A percentile compares a stretch with the other conserved stretches of the same genome.
phyloP scores from a whole-genome alignment of 2,113 vertebrate species.

The Bos javanicus region DNA sequence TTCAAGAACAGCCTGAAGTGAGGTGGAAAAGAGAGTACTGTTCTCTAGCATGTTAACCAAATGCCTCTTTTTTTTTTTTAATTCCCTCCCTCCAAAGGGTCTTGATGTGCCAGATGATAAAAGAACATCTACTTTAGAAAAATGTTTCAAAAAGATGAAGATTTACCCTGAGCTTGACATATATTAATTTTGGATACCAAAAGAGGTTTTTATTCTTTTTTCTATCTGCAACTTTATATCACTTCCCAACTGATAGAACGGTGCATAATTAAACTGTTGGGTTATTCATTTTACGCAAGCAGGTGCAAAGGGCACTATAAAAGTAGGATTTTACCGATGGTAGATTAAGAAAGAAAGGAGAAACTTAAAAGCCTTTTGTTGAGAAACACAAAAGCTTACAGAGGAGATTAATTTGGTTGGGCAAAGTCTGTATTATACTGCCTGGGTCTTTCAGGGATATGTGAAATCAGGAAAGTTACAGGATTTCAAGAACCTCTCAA shows the following conservation, averaged over 20 bases:
- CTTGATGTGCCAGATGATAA: slow-evolving; percentile 82
- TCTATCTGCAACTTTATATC: slow-evolving; percentile 82
- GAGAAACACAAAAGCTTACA: slow-evolving; percentile 76
- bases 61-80: slow-evolving; percentile 65
- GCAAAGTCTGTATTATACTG: slow-evolving; percentile 53
- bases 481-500: slow-evolving; percentile 57
- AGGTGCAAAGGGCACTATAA: slow-evolving; percentile 84
- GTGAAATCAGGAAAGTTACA: slow-evolving; percentile 55
- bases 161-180: slow-evolving; percentile 84
- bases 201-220: slow-evolving; percentile 82
- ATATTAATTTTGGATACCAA: slow-evolving; percentile 86
- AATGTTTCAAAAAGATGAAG: slow-evolving; percentile 84
- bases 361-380: slow-evolving; percentile 78
- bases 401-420: slow-evolving; percentile 80
- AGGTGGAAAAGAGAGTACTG: slow-evolving; percentile 80
- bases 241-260: slow-evolving; percentile 79
- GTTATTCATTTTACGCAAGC: slow-evolving; percentile 85
- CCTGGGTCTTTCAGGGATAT: slow-evolving; percentile 60
- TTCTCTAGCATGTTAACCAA: slow-evolving; percentile 84
- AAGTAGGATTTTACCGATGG: slow-evolving; percentile 83
- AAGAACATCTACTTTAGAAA: slow-evolving; percentile 86
- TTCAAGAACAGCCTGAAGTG: slow-evolving; percentile 87
- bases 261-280: slow-evolving; percentile 84
- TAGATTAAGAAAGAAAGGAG: slow-evolving; percentile 81
- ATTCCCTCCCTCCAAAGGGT: slow-evolving; percentile 66